Conservation (phyloP, 2,888 invertebrate genomes). For the Eristalinus aeneus region DNA sequence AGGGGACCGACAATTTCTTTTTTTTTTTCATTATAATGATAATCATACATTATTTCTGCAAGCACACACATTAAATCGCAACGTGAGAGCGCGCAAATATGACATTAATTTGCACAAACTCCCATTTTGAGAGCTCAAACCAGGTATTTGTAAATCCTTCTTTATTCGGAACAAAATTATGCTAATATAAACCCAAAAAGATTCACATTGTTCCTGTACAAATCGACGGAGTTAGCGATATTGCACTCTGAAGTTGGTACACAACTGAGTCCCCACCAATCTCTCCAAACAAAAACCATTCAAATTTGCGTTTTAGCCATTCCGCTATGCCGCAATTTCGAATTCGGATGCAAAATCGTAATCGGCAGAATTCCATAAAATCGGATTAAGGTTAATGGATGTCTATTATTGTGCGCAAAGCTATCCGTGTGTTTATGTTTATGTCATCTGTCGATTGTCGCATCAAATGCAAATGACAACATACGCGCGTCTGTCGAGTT, state of each 20-base stretch:
- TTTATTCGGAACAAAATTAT: not conserved
- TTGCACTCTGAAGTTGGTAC: not conserved
- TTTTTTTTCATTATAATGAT: too few relatives aligned
- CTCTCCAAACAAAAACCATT: not conserved
- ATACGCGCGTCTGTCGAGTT: not conserved
- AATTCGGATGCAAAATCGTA: not conserved
- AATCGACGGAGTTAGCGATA: not conserved
- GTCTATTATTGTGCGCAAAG: conserved; percentile 53
- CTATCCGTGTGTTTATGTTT: conserved; percentile 24
- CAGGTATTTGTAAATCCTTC: not conserved
- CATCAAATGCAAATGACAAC: conserved; percentile 62
- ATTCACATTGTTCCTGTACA: not conserved
- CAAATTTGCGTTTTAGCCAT: not conserved
- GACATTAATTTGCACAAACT: not conserved
- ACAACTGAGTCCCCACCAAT: not conserved
- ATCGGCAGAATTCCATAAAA: conserved; percentile 54
- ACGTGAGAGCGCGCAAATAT: not conserved
- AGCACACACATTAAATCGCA: too few relatives aligned
- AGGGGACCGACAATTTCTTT: too few relatives aligned
- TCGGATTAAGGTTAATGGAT: conserved; percentile 70
- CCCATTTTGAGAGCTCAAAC: not conserved
- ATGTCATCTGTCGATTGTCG: conserved; percentile 66
- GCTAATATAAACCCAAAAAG: not conserved
- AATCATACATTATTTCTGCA: too few relatives aligned
- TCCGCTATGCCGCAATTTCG: not conserved